phyloP scores from a whole-genome alignment of 2,113 vertebrate genomes.

The Trinectes maculatus region DNA sequence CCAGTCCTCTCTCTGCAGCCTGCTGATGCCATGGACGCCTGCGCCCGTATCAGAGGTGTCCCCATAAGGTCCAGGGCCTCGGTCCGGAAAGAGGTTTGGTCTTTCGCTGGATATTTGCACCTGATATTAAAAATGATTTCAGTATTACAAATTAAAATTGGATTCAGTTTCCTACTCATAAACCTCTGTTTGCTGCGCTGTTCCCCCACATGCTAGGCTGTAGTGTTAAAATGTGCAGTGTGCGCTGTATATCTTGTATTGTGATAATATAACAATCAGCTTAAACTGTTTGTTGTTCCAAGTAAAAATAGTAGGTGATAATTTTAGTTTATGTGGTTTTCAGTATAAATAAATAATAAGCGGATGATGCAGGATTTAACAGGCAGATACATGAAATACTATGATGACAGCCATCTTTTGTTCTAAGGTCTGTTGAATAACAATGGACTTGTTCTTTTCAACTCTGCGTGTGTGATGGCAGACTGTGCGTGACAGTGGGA shows the following conservation, averaged over 20 bases:
- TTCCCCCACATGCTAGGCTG: not conserved
- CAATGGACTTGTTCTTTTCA: not conserved
- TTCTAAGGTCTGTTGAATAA: not conserved
- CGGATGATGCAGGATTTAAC: too few relatives aligned
- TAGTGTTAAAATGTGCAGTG: not conserved
- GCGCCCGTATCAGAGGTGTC: slow-evolving; percentile 80
- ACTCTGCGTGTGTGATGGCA: slow-evolving; percentile 60
- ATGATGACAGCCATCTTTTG: too few relatives aligned
- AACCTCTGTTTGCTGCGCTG: not conserved
- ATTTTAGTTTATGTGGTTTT: too few relatives aligned
- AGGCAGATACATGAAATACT: too few relatives aligned
- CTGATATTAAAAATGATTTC: not conserved
- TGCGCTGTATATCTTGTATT: not conserved
- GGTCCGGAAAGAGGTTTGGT: slow-evolving; percentile 83
- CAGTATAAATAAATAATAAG: too few relatives aligned
- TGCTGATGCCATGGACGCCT: slow-evolving; percentile 84
- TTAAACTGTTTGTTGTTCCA: too few relatives aligned
- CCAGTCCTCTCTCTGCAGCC: slow-evolving; percentile 25
- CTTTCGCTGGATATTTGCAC: not conserved
- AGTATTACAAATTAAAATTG: not conserved
- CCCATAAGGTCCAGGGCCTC: slow-evolving; percentile 83
- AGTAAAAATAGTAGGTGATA: too few relatives aligned
- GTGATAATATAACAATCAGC: too few relatives aligned
- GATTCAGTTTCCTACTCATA: not conserved
- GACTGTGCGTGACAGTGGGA: slow-evolving; percentile 87